Evolutionary conservation across 2,888 invertebrate genomes (phyloP), one percentile per base, ranked within the genome.

Genomic region (Sinhomidia bicolor): DNA sequence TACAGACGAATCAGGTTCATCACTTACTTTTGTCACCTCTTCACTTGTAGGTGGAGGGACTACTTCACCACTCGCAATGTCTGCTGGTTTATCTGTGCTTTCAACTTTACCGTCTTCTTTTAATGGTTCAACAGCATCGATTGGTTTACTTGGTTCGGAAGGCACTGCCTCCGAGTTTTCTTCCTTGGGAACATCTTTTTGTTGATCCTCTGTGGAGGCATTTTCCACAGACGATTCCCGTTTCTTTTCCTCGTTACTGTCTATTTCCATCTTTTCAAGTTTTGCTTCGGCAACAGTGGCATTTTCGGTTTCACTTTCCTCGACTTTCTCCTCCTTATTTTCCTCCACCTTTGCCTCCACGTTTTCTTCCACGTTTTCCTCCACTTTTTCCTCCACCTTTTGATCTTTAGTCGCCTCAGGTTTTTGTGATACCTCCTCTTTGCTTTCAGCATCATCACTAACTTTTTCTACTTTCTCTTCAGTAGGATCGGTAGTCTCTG

Each of bases 171-270:
- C 74, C 12, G 57, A 9, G 26, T n/a, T 41, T 20, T 62, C 71
- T 20, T 76, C 36, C 17, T 20, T 17, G 14, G 26, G 29, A 44
- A n/a, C 68, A 7, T 80, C 54, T 14, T 41, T 26, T 29, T 74
- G 60, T n/a, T 36, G 20, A 9, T 57, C 36, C 1, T 1, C 23
- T 36, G 12, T 17, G 5, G n/a, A 9, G 7, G 7, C 65, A 5
- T 65, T 51, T 62, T 65, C 94, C 93, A 14, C n/a, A 51, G 95
- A 93, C 91, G 94, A 94, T 91, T 94, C 94, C 3, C n/a, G 9
- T 74, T 54, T 1, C 14, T 54, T 47, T 76, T 76, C 76, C 51
- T 76, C 51, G 5, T n/a, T 23, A 10, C n/a, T n/a, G n/a, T 85
- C 79, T 20, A 79, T 26, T 6, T 83, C 81, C 76, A 76, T 80